Evolutionary conservation across 2,888 invertebrate species (phyloP), one percentile per base, ranked within the genome.

Genomic region (Ommatoiulus sabulosus): DNA sequence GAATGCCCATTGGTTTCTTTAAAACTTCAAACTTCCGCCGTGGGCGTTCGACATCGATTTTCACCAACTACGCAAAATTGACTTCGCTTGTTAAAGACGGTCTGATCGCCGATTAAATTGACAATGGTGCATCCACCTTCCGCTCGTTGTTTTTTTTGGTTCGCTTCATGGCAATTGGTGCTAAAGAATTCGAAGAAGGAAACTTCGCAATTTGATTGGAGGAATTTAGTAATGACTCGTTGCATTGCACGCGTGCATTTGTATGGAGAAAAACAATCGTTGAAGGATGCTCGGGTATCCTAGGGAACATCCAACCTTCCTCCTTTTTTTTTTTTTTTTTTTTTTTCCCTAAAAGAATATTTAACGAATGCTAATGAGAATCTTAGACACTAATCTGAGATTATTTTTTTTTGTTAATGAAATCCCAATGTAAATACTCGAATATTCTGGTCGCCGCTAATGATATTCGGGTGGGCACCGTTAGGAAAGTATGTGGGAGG

Each of bases 401-500:
- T 63, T 63, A 63, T 17, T 17, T 48, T 46, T 15, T 57, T 57
- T 15, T 57, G 0, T n/a, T 17, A 63, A 5, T 63, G n/a, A 2
- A n/a, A 48, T 48, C 8, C 48, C 1, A n/a, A n/a, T 63, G 63
- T 17, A n/a, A 17, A n/a, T n/a, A n/a, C 17, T 17, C 6, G 63
- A 63, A 63, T 63, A 17, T 63, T n/a, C n/a, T 63, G 17, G 63
- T 3, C 63, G 4, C 63, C n/a, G 5, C 10, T n/a, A n/a, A 63
- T 5, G 63, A 63, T 63, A 6, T 17, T n/a, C n/a, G 63, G 63
- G 63, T 63, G 63, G 63, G 63, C 63, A n/a, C 63, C 17, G n/a
- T 17, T 17, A n/a, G 63, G 63, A 63, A n/a, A 15, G 48, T n/a
- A 63, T 63, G 63, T 63, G 63, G 63, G 63, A 63, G 63, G 63